Evolutionary conservation across 2,888 invertebrate genomes (phyloP), one percentile per base, ranked within the genome.

Genomic region (Eucera pruinosa): DNA sequence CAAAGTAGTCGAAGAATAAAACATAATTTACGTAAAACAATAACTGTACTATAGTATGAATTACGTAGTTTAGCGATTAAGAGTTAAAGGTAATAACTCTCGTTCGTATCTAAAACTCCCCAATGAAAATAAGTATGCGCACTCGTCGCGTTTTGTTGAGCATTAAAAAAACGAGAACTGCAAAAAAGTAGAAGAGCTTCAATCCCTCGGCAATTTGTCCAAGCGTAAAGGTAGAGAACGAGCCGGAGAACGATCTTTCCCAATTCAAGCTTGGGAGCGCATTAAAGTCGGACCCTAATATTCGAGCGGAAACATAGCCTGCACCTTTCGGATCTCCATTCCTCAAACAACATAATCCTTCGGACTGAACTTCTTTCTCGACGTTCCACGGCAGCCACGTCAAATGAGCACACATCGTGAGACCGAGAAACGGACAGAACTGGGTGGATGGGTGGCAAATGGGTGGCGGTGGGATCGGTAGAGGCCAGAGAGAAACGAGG

Each of bases 311-410:
- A 55, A 47, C 39, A 39, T 47, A 39, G 47, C 39, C 30, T 11
- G 15, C 55, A 48, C 47, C 55, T 68, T 33, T 23, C 41, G 11
- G n/a, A 33, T 20, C 70, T 36, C 25, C n/a, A n/a, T 55, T 27
- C 41, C 55, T 30, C 74, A 33, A 50, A 48, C 45, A 54, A 48
- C 48, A 55, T 57, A 57, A 74, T 74, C 73, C 74, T n/a, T 20
- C 20, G 55, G 62, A 74, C 74, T 72, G 36, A 73, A 73, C 55
- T 62, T 74, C 67, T 60, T 60, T 45, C 67, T 20, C 58, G 54
- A 27, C 66, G 52, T 65, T 72, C 52, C 72, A 50, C 71, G 47
- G 33, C 36, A n/a, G 58, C 52, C 72, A 15, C 74, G 73, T 73
- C 57, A 69, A 71, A 73, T 27, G 47, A 57, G 33, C 65, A 50